Conservation (phyloP, 2,113 vertebrate species). For the Cardinalis cardinalis region DNA sequence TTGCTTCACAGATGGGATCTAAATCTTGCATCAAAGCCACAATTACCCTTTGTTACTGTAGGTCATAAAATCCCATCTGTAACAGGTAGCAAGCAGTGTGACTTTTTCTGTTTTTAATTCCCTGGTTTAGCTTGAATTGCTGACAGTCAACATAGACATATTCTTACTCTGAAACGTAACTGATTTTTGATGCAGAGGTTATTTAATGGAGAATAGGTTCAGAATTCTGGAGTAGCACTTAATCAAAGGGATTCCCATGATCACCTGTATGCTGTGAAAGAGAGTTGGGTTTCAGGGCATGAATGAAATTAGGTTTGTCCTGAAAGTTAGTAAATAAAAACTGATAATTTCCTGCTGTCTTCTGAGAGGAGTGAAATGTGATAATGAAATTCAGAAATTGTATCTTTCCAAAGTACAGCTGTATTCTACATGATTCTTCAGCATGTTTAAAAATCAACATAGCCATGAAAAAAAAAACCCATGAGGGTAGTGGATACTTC, state of each 20-base stretch:
- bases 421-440: not conserved
- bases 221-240: not conserved
- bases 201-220: not conserved
- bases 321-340: not conserved
- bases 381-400: not conserved
- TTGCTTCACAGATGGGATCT: not conserved
- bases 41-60: not conserved
- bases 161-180: not conserved
- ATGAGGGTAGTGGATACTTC: not conserved
- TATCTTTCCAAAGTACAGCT: not conserved
- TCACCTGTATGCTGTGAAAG: not conserved
- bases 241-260: not conserved
- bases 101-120: not conserved
- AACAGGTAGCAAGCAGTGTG: conserved; percentile 11
- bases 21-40: not conserved
- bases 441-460: not conserved
- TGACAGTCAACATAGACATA: not conserved
- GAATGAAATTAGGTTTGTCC: not conserved
- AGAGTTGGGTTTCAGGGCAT: not conserved
- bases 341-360: not conserved
- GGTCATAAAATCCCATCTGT: conserved; percentile 2
- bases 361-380: not conserved
- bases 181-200: not conserved
- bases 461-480: not conserved
- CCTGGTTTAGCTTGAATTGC: not conserved